Conservation (phyloP, 2,888 invertebrate genomes). For the Drosophila kambysellisi region DNA sequence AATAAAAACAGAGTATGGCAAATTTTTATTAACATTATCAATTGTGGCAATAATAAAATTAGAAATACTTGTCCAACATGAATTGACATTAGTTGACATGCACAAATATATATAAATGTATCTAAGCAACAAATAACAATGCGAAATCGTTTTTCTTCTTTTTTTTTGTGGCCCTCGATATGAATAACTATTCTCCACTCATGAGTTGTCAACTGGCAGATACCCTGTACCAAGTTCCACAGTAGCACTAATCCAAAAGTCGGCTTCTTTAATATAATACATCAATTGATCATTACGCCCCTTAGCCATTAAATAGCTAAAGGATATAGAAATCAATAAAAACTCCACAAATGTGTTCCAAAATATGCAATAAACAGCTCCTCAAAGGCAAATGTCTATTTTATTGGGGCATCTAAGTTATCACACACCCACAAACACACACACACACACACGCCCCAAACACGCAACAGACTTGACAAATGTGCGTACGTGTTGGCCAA, state of each 20-base stretch:
- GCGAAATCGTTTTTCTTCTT: not conserved
- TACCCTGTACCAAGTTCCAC: not conserved
- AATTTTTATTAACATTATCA: constrained; percentile 22
- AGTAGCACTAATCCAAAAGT: not conserved
- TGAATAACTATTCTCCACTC: not conserved
- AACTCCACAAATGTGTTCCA: constrained; percentile 12
- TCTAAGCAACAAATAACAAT: constrained; percentile 3
- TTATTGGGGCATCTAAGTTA: constrained; percentile 20
- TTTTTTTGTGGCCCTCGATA: not conserved
- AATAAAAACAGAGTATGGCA: constrained; percentile 18
- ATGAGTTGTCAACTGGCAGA: not conserved
- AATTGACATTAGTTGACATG: constrained; percentile 22
- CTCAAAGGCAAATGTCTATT: constrained; percentile 50
- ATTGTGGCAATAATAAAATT: constrained; percentile 28
- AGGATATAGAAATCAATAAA: constrained; percentile 38
- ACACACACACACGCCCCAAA: not conserved
- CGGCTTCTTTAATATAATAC: too few species aligned
- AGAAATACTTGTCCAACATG: constrained; percentile 5
- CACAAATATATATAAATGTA: not conserved
- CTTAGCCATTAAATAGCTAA: not conserved
- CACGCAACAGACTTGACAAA: constrained; percentile 21
- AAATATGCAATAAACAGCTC: constrained; percentile 51
- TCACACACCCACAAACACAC: not conserved
- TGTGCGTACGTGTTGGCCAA: constrained; percentile 49
- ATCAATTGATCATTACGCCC: not conserved